Percentiles rank a stretch among this genome's conserved stretches.
Evolutionary conservation across 2,888 invertebrate species (phyloP).

Genomic region (Conomelus anceps): DNA sequence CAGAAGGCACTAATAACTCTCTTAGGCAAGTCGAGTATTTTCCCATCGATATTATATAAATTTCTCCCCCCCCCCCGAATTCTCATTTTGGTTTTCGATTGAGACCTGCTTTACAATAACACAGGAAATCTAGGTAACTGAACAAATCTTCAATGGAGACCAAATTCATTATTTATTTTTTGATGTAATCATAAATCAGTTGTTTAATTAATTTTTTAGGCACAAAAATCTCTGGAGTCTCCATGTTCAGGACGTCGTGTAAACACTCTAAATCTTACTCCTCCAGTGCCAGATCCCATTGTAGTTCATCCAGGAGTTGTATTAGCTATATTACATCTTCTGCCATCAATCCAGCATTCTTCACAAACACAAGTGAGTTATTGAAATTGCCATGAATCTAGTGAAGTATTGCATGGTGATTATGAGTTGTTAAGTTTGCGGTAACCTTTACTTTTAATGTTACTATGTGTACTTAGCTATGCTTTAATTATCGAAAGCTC

Average conservation of each 20-base stretch:
- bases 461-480: too few species aligned
- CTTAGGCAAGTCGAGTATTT: too few species aligned
- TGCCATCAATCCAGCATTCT: constrained; percentile 67
- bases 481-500: too few species aligned
- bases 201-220: constrained; percentile 23
- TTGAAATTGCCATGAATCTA: background rate
- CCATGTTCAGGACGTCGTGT: constrained; percentile 41
- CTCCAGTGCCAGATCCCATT: constrained; percentile 69
- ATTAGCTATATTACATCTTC: constrained; percentile 78
- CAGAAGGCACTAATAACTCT: too few species aligned
- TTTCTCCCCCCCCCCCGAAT: too few species aligned
- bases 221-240: constrained; percentile 33
- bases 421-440: background rate
- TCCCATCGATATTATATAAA: too few species aligned
- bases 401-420: background rate
- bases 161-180: background rate
- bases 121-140: too few species aligned
- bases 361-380: constrained; percentile 42
- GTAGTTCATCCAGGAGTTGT: constrained; percentile 95
- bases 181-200: too few species aligned
- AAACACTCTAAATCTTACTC: constrained; percentile 66
- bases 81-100: too few species aligned
- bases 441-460: background rate
- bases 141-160: too few species aligned
- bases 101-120: too few species aligned